Base-by-base conservation (phyloP, 2,888 invertebrate genomes). In the Lepetodrilus schrolli region DNA sequence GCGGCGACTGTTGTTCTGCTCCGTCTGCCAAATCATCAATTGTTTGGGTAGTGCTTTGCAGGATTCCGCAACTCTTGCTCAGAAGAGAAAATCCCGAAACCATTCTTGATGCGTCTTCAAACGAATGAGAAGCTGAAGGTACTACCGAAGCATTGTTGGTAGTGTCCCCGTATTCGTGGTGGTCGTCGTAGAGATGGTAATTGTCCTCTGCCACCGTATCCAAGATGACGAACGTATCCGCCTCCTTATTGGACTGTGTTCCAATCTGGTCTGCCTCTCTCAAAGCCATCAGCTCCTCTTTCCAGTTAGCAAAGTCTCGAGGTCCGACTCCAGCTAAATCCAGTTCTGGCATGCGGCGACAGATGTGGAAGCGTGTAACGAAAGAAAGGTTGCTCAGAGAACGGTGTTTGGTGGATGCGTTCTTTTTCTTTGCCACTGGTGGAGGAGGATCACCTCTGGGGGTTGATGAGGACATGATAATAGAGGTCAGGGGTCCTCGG, bases 331-430 rank as follows among this genome's bases (percentile, higher is more conserved):
- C 82, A 1, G 82, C 74, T 0, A 84, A 58, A 26, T 83, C 80
- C 4, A 85, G 74, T 10, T 77, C 80, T 0, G 84, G 83, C 4
- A 82, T 80, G 23, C 80, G 73, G 3, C 78, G 78, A 34, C 81
- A 80, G 4, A 87, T 73, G n/a, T 82, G 76, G 71, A 82, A 86
- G 50, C 86, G 74, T 0, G 86, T 86, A 5, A 86, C 85, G 72
- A 87, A 83, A 1, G 86, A 84, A 66, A 87, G 70, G 66, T 83
- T 81, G 70, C 80, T 81, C 75, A 83, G 66, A 2, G 86, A 83
- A 50, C 80, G 82, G 73, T 80, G 75, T 65, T 78, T 80, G 1
- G 72, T 36, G 0, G 66, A 43, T 7, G 50, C 65, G 8, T 74
- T 66, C 50, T 75, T 79, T 43, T 74, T 74, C 36, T 74, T 74